A percentile compares a stretch with the other conserved stretches of the same genome.
phyloP scores from a whole-genome alignment of 2,797 vertebrate genomes.

The Mormyrus proboscirostris region DNA sequence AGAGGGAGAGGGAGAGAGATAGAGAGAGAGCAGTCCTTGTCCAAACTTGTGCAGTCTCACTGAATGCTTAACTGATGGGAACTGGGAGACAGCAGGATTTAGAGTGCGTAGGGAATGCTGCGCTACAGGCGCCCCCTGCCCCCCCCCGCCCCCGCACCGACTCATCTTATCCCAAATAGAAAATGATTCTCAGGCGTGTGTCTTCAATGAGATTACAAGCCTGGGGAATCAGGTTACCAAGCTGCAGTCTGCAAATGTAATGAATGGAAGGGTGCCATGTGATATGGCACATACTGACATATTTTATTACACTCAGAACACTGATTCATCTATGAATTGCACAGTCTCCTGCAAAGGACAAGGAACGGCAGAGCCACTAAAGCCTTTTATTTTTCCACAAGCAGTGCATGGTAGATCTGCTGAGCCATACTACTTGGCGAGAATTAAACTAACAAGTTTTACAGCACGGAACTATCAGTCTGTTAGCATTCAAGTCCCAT shows the following conservation, averaged over 20 bases:
- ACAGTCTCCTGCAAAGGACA: slow-evolving; percentile 19
- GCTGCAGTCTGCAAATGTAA: slow-evolving; percentile 46
- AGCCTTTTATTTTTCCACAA: slow-evolving; percentile 32
- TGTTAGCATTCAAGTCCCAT: neutral
- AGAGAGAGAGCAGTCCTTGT: slow-evolving; percentile 12
- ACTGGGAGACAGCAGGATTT: neutral
- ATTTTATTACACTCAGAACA: slow-evolving; percentile 39
- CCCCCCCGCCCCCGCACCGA: neutral
- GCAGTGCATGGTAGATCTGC: slow-evolving; percentile 27
- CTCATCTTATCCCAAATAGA: neutral
- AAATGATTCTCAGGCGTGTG: slow-evolving; percentile 34
- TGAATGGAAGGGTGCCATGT: slow-evolving; percentile 43
- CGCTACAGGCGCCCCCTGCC: neutral
- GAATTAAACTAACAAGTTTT: slow-evolving; percentile 10
- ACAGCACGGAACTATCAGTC: neutral
- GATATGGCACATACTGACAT: slow-evolving; percentile 38
- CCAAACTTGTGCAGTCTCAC: neutral
- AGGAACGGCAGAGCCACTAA: slow-evolving; percentile 19
- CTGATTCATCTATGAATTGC: slow-evolving; percentile 36
- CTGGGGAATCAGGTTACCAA: slow-evolving; percentile 41
- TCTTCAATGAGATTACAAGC: slow-evolving; percentile 44
- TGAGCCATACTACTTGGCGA: slow-evolving; percentile 29
- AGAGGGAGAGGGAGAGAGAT: slow-evolving; percentile 24
- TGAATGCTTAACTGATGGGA: slow-evolving; percentile 7
- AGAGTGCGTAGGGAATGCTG: slow-evolving; percentile 31